These are phyloP conservation scores for Caenorhabditis sp. DNA, from an alignment of 2,888 invertebrate species.

Conservation along the genomic window DNA sequence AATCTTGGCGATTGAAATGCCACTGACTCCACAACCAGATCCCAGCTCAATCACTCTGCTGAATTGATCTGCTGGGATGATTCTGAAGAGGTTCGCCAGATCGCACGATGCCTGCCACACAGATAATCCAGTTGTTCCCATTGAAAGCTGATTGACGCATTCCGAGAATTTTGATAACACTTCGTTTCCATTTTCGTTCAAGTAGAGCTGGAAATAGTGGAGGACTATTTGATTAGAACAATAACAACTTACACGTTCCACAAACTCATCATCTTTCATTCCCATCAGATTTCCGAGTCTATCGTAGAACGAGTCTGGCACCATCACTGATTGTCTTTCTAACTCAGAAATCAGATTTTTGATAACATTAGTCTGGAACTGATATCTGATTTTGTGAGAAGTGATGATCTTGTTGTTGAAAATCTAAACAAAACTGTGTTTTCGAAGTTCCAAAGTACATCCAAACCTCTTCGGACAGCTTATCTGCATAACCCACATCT, in stretches of 20 bases:
- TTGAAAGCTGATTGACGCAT: conserved; percentile 70
- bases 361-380: conserved; percentile 54
- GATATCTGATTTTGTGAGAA: conserved; percentile 42
- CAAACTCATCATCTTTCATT: conserved; percentile 42
- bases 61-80: conserved; percentile 37
- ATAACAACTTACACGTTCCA: conserved; percentile 44
- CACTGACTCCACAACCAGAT: conserved; percentile 77
- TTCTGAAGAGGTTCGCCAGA: conserved; percentile 58
- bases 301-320: conserved; percentile 60
- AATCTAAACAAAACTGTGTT: conserved; percentile 2
- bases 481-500: not conserved
- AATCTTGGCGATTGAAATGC: conserved; percentile 50
- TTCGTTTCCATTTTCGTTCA: conserved; percentile 25
- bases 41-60: conserved; percentile 74
- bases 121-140: conserved; percentile 79
- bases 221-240: no score
- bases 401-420: conserved; percentile 41
- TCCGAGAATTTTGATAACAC: conserved; percentile 59
- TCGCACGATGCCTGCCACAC: conserved; percentile 76
- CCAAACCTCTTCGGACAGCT: conserved; percentile 22
- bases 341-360: conserved; percentile 49
- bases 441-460: not conserved
- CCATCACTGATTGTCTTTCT: conserved; percentile 3
- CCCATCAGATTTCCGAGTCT: conserved; percentile 54
- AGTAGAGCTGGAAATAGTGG: conserved; percentile 54